phyloP scores from a whole-genome alignment of 2,888 invertebrate species.

The Barypeithes pellucidus region DNA sequence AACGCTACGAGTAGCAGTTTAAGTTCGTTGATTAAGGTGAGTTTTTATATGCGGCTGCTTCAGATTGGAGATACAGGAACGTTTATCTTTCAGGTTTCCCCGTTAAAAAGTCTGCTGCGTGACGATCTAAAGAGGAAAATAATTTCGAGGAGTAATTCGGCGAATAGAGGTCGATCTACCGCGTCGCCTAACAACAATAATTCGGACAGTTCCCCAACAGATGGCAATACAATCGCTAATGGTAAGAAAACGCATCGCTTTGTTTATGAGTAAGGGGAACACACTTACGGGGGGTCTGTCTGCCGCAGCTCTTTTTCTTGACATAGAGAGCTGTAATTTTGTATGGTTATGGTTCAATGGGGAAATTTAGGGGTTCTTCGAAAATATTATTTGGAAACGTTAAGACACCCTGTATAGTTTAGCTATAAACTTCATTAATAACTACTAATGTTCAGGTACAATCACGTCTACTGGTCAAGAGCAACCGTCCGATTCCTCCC shows the following conservation, averaged over 20 bases:
- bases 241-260: conserved; percentile 50
- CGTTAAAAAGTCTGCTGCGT: conserved; percentile 86
- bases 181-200: conserved; percentile 69
- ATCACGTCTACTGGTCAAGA: conserved; percentile 84
- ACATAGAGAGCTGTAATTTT: too few relatives aligned
- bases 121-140: conserved; percentile 89
- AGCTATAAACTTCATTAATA: too few relatives aligned
- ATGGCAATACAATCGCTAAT: conserved; percentile 70
- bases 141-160: conserved; percentile 77
- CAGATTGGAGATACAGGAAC: too few relatives aligned
- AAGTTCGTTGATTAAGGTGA: conserved; percentile 82
- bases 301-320: too few relatives aligned
- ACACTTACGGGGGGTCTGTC: too few relatives aligned
- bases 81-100: conserved; percentile 74
- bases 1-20: conserved; percentile 78
- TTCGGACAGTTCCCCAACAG: conserved; percentile 69
- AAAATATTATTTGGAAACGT: too few relatives aligned
- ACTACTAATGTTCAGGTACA: conserved; percentile 63
- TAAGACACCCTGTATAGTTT: too few relatives aligned
- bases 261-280: too few relatives aligned
- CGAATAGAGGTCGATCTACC: conserved; percentile 69
- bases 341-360: too few relatives aligned
- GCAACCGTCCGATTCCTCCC: conserved; percentile 70
- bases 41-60: too few relatives aligned
- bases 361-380: too few relatives aligned